Percentiles rank a stretch among this genome's conserved stretches.
phyloP scores from a whole-genome alignment of 2,113 vertebrate genomes.

The Phalacrocorax pelagicus region DNA sequence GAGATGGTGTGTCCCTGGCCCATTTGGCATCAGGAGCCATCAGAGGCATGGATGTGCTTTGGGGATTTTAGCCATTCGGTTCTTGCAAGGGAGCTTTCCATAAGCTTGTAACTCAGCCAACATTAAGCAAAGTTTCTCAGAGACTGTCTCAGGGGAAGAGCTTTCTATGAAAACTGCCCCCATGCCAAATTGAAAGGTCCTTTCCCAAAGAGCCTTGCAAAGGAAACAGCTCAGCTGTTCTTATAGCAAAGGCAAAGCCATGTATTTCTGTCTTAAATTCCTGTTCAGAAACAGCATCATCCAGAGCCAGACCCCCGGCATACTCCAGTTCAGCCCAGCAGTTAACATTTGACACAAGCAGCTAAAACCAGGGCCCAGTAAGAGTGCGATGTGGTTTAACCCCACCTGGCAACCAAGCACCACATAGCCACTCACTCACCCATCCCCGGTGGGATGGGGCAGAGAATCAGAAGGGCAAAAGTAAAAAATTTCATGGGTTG shows the following conservation, averaged over 20 bases:
- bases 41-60: not conserved
- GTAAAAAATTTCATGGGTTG: too few species aligned
- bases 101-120: not conserved
- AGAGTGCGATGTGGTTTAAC: accelerated
- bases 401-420: too few species aligned
- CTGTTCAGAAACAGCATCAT: not conserved
- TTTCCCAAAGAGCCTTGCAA: slow-evolving; percentile 1
- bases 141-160: not conserved
- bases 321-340: not conserved
- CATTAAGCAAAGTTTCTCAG: not conserved
- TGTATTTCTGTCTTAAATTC: not conserved
- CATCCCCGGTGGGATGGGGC: too few species aligned
- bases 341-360: not conserved
- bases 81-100: not conserved
- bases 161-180: slow-evolving; percentile 23
- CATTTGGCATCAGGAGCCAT: not conserved
- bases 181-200: not conserved
- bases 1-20: not conserved
- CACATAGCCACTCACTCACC: too few species aligned
- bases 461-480: too few species aligned
- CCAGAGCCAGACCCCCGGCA: not conserved
- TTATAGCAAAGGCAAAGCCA: not conserved
- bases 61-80: not conserved
- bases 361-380: not conserved
- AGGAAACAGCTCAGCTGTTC: not conserved